Percentiles rank a stretch among this genome's conserved stretches.
Evolutionary conservation across 1,140 invertebrate species (phyloP).

Genomic region (Ooceraea biroi): DNA sequence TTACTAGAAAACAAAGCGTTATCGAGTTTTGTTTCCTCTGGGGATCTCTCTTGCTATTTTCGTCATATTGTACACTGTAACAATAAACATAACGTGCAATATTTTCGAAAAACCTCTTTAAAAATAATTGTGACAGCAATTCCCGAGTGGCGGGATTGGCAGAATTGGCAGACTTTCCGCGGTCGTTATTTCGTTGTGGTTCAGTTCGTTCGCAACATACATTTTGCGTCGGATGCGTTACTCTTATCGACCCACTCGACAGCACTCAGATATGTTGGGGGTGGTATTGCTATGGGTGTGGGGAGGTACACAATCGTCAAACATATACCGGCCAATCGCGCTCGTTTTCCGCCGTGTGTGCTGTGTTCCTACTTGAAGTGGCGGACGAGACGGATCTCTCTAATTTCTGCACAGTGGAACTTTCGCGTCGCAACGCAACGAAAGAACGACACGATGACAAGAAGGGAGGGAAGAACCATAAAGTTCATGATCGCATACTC

Average conservation of each 20-base stretch:
- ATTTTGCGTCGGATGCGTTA: constrained; percentile 66
- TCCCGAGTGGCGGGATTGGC: neutral
- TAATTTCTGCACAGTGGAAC: constrained; percentile 69
- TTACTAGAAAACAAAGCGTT: too few species aligned
- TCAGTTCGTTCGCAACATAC: constrained; percentile 34
- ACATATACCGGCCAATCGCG: constrained; percentile 66
- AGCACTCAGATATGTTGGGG: constrained; percentile 55
- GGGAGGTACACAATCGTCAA: constrained; percentile 50
- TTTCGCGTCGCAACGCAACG: constrained; percentile 53
- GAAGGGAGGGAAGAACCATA: constrained; percentile 12
- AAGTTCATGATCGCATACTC: constrained; percentile 7
- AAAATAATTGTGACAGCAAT: constrained; percentile 35
- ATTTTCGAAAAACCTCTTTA: constrained; percentile 18
- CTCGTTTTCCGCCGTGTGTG: constrained; percentile 63
- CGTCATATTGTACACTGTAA: neutral
- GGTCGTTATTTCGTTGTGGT: constrained; percentile 38
- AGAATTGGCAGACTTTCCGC: constrained; percentile 10
- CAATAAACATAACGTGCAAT: neutral
- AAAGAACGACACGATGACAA: neutral
- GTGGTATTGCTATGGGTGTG: constrained; percentile 44
- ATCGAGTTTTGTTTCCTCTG: neutral
- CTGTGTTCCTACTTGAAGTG: constrained; percentile 64
- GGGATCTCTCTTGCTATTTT: neutral
- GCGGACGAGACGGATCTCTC: constrained; percentile 70
- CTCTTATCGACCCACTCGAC: constrained; percentile 68